Evolutionary conservation across 2,888 invertebrate genomes (phyloP).

Genomic region (Pemphredon lugubris): DNA sequence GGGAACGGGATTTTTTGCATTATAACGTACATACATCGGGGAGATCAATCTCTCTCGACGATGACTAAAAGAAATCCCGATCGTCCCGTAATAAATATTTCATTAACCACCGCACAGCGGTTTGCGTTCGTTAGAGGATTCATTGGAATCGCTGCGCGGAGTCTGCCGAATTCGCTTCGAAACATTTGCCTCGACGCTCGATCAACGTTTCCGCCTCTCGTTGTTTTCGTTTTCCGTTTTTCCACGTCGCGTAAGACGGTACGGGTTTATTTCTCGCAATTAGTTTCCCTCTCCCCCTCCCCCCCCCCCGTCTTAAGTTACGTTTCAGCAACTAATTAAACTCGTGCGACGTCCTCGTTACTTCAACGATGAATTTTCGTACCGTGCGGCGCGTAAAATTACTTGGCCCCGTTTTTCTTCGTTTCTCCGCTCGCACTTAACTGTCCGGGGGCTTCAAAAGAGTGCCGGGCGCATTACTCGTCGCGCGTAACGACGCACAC

Average conservation of each 20-base stretch:
- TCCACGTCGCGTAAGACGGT: too few species aligned
- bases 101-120: constrained; percentile 21
- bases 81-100: constrained; percentile 19
- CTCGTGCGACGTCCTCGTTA: background rate
- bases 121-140: too few species aligned
- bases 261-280: background rate
- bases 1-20: constrained; percentile 38
- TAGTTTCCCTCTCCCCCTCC: constrained; percentile 6
- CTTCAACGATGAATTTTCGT: constrained; percentile 36
- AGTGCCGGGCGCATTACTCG: background rate
- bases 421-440: background rate
- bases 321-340: constrained; percentile 44
- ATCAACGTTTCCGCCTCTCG: too few species aligned
- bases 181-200: background rate
- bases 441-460: background rate
- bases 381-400: background rate
- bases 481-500: background rate
- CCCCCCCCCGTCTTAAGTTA: constrained; percentile 5
- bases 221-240: too few species aligned
- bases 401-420: background rate
- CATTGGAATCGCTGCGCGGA: too few species aligned
- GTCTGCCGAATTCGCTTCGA: too few species aligned
- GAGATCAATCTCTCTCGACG: background rate
- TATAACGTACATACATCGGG: constrained; percentile 16
- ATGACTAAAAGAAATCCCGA: constrained; percentile 13